Percentiles rank a stretch among this genome's conserved stretches.
Evolutionary conservation across 2,797 vertebrate genomes (phyloP).

Genomic region (Rallus crepitans): DNA sequence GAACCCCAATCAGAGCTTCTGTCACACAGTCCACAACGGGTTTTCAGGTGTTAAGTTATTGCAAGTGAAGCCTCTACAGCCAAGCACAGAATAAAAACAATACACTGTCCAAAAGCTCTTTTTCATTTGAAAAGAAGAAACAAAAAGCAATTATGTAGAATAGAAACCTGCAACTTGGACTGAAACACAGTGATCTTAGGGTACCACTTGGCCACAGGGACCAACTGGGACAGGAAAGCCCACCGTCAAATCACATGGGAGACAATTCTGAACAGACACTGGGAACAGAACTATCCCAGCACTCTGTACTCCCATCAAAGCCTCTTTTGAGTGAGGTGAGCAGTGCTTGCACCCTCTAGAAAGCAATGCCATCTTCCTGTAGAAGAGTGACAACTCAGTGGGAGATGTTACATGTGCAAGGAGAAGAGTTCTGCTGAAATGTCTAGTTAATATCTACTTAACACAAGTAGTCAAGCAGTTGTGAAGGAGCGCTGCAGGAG

Average conservation of each 20-base stretch:
- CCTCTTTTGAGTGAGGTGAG: slow-evolving; percentile 53
- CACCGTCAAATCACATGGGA: neutral
- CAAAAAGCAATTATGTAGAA: slow-evolving; percentile 63
- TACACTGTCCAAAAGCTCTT: slow-evolving; percentile 62
- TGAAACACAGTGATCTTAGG: slow-evolving; percentile 56
- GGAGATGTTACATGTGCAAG: neutral
- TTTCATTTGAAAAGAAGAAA: slow-evolving; percentile 62
- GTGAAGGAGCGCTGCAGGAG: slow-evolving; percentile 15
- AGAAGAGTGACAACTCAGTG: neutral
- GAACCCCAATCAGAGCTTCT: slow-evolving; percentile 1
- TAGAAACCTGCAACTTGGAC: slow-evolving; percentile 62
- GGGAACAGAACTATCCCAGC: slow-evolving; percentile 43
- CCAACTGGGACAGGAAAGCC: neutral
- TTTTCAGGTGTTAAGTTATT: slow-evolving; percentile 14
- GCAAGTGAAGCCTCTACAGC: neutral
- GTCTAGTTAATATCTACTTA: slow-evolving; percentile 7
- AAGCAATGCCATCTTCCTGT: neutral
- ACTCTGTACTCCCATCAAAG: slow-evolving; percentile 29
- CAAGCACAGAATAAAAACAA: slow-evolving; percentile 19
- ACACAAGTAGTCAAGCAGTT: neutral
- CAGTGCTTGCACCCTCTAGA: neutral
- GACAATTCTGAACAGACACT: slow-evolving; percentile 27
- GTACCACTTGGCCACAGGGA: slow-evolving; percentile 10
- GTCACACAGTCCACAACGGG: neutral
- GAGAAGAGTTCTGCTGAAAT: slow-evolving; percentile 24